Base-by-base conservation (phyloP, 2,797 vertebrate species). In the Eutrigla gurnardus region DNA sequence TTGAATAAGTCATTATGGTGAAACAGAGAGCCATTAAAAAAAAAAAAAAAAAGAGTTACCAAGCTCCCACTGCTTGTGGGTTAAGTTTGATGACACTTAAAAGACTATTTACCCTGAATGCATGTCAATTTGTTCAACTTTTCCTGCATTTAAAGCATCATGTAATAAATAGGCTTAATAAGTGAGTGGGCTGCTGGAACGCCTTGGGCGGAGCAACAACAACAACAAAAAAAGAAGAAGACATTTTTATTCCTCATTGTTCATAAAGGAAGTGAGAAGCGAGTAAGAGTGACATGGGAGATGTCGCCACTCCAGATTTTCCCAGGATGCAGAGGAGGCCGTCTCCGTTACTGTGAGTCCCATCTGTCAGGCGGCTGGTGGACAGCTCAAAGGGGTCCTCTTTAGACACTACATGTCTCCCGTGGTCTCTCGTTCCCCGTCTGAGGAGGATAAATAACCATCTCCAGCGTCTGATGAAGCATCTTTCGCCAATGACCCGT, bases 391-490 rank as follows among this genome's bases (percentile, higher is more conserved):
- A 78, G 13, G 67, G 75, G 70, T 81, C 65, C 73, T 83, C 63
- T 50, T 75, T 59, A 83, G 53, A 81, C 79, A 73, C 64, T 42
- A 62, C 53, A 52, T 59, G 66, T 86, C 81, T 79, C 69, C n/a
- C 45, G 50, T 40, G 65, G 71, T 84, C 79, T 73, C 62, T 49
- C 3, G 5, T 74, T 60, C 25, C 58, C 73, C 67, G 77, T 77
- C 82, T 78, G 78, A 73, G 57, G 77, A 88, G 80, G 79, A 88
- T 89, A 78, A 88, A 92, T 82, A 82, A 86, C 79, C 69, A 72
- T 62, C 78, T 73, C 70, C 59, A 77, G 70, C 68, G 66, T 75
- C 68, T 67, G 72, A 61, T 67, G 81, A 82, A 82, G 74, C 71
- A 52, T 60, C 70, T 79, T 79, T 83, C 62, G 11, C 88, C 76